Percentiles rank a stretch among this genome's conserved stretches.
phyloP scores from a whole-genome alignment of 1,140 invertebrate genomes.

The Hydropsyche tenuis region DNA sequence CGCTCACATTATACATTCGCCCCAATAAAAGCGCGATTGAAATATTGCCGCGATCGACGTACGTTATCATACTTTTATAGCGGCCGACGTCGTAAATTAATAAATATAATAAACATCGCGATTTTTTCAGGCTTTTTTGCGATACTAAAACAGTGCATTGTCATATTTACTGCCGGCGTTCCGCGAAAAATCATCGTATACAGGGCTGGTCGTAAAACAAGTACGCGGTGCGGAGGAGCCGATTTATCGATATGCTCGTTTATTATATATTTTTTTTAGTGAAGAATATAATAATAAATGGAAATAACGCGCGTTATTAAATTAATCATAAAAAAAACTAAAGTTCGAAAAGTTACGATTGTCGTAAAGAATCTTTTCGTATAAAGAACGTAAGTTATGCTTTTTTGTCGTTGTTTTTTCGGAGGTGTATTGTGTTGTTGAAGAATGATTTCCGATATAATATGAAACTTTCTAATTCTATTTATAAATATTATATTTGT shows the following conservation, averaged over 20 bases:
- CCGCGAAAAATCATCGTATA: neutral
- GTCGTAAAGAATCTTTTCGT: neutral
- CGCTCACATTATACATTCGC: neutral
- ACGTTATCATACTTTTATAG: slow-evolving; percentile 13
- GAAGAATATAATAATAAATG: too few species aligned
- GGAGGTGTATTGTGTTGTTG: neutral
- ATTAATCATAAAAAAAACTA: slow-evolving; percentile 9
- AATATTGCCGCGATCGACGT: slow-evolving; percentile 2
- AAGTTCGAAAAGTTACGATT: neutral
- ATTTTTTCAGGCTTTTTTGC: neutral
- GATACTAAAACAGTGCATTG: slow-evolving; percentile 8
- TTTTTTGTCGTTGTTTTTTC: neutral
- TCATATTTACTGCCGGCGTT: slow-evolving; percentile 2
- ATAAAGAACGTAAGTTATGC: slow-evolving; percentile 9
- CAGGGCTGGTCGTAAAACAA: slow-evolving; percentile 7
- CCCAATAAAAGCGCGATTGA: slow-evolving; percentile 2
- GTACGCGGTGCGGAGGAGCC: neutral
- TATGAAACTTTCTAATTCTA: neutral
- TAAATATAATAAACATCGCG: neutral
- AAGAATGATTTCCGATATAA: neutral
- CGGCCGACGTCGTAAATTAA: slow-evolving; percentile 8
- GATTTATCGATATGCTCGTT: slow-evolving; percentile 12
- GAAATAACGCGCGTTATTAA: neutral
- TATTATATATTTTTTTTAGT: too few species aligned
- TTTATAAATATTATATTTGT: neutral